These are phyloP conservation scores for Chinchilla lanigera DNA, from an alignment of 2,113 vertebrate species.

Conservation along the genomic window DNA sequence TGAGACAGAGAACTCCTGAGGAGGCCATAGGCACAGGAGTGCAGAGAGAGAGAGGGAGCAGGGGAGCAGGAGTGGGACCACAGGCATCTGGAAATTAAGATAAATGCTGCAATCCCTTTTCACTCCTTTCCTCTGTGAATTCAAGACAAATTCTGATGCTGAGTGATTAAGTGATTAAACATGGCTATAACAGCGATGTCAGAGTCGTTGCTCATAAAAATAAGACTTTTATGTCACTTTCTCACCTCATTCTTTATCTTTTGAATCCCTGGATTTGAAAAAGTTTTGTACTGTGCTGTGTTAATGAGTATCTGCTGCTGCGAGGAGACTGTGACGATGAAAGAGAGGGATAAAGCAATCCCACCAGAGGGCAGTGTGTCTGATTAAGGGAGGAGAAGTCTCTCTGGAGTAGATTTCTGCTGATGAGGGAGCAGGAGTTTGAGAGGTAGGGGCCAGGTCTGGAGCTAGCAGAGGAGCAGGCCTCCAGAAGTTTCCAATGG, in stretches of 20 bases:
- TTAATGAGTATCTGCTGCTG: neutral
- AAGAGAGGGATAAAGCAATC: neutral
- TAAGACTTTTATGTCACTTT: neutral
- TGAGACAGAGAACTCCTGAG: neutral
- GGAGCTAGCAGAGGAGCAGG: neutral
- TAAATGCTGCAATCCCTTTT: neutral
- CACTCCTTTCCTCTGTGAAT: neutral
- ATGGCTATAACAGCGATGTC: neutral
- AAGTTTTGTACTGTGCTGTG: neutral
- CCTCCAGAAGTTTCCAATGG: fast-evolving
- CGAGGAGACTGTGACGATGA: neutral
- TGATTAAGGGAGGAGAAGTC: neutral
- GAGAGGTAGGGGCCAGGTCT: neutral
- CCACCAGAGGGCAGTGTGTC: neutral
- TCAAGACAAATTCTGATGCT: neutral
- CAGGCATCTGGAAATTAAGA: neutral
- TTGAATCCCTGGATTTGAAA: neutral
- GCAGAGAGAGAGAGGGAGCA: neutral
- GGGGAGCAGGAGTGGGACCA: neutral
- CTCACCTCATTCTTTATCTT: neutral
- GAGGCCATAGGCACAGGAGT: neutral
- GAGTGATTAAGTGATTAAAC: neutral
- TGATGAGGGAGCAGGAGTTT: neutral
- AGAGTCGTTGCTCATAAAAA: neutral
- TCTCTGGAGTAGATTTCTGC: neutral